phyloP scores from a whole-genome alignment of 2,888 invertebrate species.

The Ethmia dodecea region DNA sequence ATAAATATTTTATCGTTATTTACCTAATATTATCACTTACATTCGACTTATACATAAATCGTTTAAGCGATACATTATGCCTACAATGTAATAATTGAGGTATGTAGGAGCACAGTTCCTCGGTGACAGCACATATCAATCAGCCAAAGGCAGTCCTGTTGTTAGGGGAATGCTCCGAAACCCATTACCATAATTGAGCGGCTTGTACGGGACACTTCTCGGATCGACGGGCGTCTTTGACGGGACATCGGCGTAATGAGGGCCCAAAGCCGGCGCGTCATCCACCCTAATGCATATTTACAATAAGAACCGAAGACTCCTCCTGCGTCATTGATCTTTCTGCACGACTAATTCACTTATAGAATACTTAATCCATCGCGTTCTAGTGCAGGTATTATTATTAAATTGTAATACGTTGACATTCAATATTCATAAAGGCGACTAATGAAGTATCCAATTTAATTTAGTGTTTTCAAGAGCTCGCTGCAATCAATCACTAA shows the following conservation, averaged over 20 bases:
- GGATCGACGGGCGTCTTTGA: constrained; percentile 62
- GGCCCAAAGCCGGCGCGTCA: constrained; percentile 42
- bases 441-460: constrained; percentile 13
- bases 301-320: constrained; percentile 41
- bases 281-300: constrained; percentile 64
- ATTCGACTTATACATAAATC: too few species aligned
- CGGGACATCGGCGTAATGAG: constrained; percentile 61
- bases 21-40: too few species aligned
- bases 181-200: constrained; percentile 73
- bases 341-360: constrained; percentile 38
- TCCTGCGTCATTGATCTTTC: constrained; percentile 37
- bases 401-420: background rate
- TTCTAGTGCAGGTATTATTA: background rate
- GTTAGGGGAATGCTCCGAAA: constrained; percentile 49
- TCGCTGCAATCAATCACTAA: constrained; percentile 30
- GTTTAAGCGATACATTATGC: too few species aligned
- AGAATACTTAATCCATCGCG: background rate
- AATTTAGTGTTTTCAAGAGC: constrained; percentile 23
- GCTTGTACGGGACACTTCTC: constrained; percentile 62
- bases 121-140: constrained; percentile 43
- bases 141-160: constrained; percentile 45
- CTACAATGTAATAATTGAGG: too few species aligned
- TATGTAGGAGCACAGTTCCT: constrained; percentile 15
- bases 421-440: constrained; percentile 1
- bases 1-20: too few species aligned